These are phyloP conservation scores for Myathropa florea DNA, from an alignment of 2,888 invertebrate genomes.

Conservation along the genomic window DNA sequence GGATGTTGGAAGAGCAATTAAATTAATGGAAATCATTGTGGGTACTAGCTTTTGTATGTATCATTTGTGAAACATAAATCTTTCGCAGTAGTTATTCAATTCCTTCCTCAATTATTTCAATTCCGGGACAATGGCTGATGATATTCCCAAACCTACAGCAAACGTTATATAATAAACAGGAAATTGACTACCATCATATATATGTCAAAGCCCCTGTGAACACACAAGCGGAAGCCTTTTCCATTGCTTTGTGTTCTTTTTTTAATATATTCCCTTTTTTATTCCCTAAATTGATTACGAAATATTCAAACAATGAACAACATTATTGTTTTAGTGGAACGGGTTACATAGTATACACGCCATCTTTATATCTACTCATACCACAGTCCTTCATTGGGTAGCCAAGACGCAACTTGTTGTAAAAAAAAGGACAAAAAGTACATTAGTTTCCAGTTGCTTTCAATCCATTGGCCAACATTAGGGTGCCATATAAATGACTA, in stretches of 20 bases:
- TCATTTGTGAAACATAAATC: background rate
- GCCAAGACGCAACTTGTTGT: background rate
- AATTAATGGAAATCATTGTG: conserved; percentile 44
- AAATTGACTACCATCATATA: too few relatives aligned
- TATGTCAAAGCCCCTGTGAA: background rate
- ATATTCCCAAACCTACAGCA: too few relatives aligned
- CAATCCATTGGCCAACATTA: conserved; percentile 27
- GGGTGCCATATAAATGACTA: background rate
- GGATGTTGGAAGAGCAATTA: conserved; percentile 41
- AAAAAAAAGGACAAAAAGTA: background rate
- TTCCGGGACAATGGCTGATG: background rate
- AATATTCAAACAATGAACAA: too few relatives aligned
- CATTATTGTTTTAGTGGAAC: background rate
- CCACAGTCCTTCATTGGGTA: conserved; percentile 8
- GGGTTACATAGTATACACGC: background rate
- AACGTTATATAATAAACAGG: too few relatives aligned
- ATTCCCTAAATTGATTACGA: too few relatives aligned
- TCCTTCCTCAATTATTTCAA: background rate
- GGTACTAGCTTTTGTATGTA: background rate
- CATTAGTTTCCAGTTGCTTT: background rate
- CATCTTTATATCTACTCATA: background rate
- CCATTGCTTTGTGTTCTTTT: background rate
- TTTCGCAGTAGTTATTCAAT: background rate
- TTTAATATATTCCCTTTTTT: too few relatives aligned
- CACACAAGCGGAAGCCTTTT: background rate